Evolutionary conservation across 2,888 invertebrate species (phyloP).

Genomic region (Cheilosia vernalis): DNA sequence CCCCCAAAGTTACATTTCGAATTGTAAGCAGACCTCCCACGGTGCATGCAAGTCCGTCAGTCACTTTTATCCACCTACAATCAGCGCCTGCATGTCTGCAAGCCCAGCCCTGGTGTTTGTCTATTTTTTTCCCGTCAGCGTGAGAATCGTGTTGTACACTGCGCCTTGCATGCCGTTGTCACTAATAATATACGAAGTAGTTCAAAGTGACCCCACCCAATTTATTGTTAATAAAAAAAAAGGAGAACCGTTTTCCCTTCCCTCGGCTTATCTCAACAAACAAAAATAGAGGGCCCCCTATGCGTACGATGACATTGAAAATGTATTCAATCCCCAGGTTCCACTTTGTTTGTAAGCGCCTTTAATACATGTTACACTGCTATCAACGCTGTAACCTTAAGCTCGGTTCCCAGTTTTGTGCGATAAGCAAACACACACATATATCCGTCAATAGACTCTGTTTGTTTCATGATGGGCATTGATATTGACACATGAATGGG

Average conservation of each 20-base stretch:
- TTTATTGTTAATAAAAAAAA: slow-evolving; percentile 27
- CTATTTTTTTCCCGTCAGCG: slow-evolving; percentile 11
- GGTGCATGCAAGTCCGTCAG: background rate
- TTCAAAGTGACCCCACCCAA: slow-evolving; percentile 29
- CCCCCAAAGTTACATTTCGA: background rate
- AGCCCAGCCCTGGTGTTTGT: slow-evolving; percentile 9
- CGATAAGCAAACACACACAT: slow-evolving; percentile 28
- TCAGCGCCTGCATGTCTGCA: slow-evolving; percentile 5
- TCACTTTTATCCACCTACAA: slow-evolving; percentile 14
- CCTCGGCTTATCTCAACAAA: slow-evolving; percentile 4
- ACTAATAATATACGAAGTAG: slow-evolving; percentile 3
- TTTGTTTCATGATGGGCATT: slow-evolving; percentile 15
- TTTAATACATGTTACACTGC: background rate
- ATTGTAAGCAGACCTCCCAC: background rate
- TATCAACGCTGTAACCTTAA: slow-evolving; percentile 37
- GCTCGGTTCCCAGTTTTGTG: slow-evolving; percentile 18
- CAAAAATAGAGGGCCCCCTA: background rate
- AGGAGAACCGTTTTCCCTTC: background rate
- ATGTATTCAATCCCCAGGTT: background rate
- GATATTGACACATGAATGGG: slow-evolving; percentile 25
- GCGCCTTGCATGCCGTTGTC: slow-evolving; percentile 9
- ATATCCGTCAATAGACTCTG: slow-evolving; percentile 15
- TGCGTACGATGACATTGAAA: slow-evolving; percentile 19
- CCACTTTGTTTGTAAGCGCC: background rate
- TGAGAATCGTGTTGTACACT: slow-evolving; percentile 30